Base-by-base conservation (phyloP, 2,797 vertebrate genomes). In the Micromesistius poutassou region DNA sequence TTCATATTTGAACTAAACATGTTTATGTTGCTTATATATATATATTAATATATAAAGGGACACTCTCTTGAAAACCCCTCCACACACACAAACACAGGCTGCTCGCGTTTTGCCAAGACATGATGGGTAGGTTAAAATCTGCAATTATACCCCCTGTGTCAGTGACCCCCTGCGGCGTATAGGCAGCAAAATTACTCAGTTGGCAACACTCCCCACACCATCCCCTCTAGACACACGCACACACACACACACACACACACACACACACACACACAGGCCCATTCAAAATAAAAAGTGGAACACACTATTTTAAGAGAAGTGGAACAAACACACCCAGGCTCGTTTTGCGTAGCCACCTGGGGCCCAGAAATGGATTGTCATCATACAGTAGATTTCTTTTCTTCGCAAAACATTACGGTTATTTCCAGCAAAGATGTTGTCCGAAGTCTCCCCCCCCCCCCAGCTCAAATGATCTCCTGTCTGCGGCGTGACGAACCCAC, bases 271-370 rank as follows among this genome's bases (percentile, higher is more conserved):
- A 75, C 66, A n/a, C 74, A 36, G 42, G 62, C 74, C 50, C 50
- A 72, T 36, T 36, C 33, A 74, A 36, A 77, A 73, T 33, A 38
- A 30, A 70, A 16, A 76, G 28, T 25, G 31, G 33, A 35, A 30
- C 75, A 74, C 30, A 38, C 62, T 75, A 77, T 82, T 79, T 77
- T 38, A 71, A 88, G 85, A 87, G 79, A 90, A 92, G 81, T 89
- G 88, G 84, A 90, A 90, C 89, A 87, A 85, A 89, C 86, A 86
- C 85, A 90, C 88, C 86, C 84, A 89, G 83, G 74, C 85, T 85
- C 86, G 91, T 92, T 93, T 92, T 91, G 92, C 89, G 86, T 88
- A 89, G 87, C 91, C 93, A 93, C 92, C 92, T 93, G 92, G 91
- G 87, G 86, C 90, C 90, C 83, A 77, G 87, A 89, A 90, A 93